Evolutionary conservation across 2,113 vertebrate species (phyloP).

Genomic region (Myiopsitta monachus): DNA sequence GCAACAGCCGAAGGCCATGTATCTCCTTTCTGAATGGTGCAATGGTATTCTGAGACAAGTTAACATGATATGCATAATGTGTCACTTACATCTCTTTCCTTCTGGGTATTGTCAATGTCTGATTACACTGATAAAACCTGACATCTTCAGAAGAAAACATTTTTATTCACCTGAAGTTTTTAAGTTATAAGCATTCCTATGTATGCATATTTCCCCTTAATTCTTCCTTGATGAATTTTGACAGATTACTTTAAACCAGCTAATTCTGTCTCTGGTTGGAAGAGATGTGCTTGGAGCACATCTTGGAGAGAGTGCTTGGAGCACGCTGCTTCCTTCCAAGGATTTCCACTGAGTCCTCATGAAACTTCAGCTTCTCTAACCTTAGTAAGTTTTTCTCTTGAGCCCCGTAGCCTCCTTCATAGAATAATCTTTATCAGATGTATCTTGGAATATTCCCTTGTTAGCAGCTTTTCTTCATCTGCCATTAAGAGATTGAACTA

Average conservation of each 20-base stretch:
- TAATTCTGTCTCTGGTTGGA: background rate
- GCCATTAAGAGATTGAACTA: background rate
- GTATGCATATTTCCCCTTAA: background rate
- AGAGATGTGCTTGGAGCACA: background rate
- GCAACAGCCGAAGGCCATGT: background rate
- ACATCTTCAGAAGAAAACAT: background rate
- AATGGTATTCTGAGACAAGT: background rate
- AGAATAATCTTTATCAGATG: background rate
- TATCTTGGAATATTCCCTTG: background rate
- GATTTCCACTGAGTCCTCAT: background rate
- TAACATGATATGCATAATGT: background rate
- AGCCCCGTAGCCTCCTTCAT: background rate
- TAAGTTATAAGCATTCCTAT: background rate
- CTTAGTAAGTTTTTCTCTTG: background rate
- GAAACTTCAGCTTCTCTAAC: background rate
- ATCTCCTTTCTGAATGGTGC: background rate
- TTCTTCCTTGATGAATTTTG: background rate
- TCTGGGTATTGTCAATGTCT: background rate
- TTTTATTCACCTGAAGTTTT: background rate
- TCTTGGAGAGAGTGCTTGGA: background rate
- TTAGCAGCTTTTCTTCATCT: background rate
- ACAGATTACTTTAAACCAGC: background rate
- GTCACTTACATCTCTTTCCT: background rate
- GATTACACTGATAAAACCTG: background rate
- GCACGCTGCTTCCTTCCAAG: background rate